Evolutionary conservation across 1,140 invertebrate species (phyloP).

Genomic region (Probaryconus sp.): DNA sequence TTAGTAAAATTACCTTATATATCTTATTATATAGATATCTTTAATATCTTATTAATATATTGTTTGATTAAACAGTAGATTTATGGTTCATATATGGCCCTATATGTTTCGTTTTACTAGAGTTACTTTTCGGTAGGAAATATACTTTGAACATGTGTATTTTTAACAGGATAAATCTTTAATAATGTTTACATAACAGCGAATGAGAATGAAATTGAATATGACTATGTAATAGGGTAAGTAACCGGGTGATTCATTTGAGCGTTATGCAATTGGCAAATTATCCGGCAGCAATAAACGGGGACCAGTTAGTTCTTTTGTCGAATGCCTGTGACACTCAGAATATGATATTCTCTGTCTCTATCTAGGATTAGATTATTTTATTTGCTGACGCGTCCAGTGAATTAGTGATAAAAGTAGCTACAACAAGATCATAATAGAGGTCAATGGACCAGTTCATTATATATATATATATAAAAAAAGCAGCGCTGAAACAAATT

Average conservation of each 20-base stretch:
- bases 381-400: conserved; percentile 29
- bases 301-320: background rate
- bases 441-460: conserved; percentile 63
- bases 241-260: too few relatives aligned
- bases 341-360: conserved; percentile 8
- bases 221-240: too few relatives aligned
- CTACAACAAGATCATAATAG: conserved; percentile 43
- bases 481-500: too few relatives aligned
- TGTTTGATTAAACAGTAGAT: too few relatives aligned
- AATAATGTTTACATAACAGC: background rate
- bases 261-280: too few relatives aligned
- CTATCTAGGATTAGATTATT: conserved; percentile 43
- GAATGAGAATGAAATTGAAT: too few relatives aligned
- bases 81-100: too few relatives aligned
- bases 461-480: conserved; percentile 29
- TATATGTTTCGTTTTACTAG: too few relatives aligned
- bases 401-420: conserved; percentile 10
- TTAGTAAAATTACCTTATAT: too few relatives aligned
- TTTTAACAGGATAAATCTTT: background rate
- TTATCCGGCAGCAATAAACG: background rate
- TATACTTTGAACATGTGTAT: background rate
- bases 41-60: too few relatives aligned
- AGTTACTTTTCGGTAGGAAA: too few relatives aligned
- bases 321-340: conserved; percentile 6
- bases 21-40: too few relatives aligned